These are phyloP conservation scores for Notodonta dromedarius DNA, from an alignment of 2,888 invertebrate genomes.

Conservation along the genomic window DNA sequence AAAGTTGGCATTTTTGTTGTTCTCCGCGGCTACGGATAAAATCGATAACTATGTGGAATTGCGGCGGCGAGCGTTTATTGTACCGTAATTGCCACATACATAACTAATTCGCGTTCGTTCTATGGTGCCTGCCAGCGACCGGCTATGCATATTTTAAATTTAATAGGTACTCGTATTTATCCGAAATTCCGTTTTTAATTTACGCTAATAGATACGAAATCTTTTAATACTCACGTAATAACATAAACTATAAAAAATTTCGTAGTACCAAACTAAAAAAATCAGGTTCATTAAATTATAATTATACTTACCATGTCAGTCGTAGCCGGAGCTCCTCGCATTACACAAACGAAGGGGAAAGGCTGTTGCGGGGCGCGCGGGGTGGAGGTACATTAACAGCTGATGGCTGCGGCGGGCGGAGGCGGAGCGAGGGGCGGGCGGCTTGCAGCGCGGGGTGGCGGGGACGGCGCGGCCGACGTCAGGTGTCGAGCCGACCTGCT, in stretches of 20 bases:
- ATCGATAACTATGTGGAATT: conserved; percentile 56
- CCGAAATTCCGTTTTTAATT: not conserved
- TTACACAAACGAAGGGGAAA: conserved; percentile 85
- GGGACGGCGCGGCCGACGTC: conserved; percentile 63
- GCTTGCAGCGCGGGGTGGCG: conserved; percentile 29
- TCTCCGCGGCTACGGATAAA: conserved; percentile 58
- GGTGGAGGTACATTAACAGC: conserved; percentile 78
- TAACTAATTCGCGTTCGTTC: not conserved
- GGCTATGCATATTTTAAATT: not conserved
- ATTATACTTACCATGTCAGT: conserved; percentile 40
- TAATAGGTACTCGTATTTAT: not conserved
- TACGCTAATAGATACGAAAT: not conserved
- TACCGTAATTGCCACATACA: conserved; percentile 18
- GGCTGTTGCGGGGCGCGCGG: conserved; percentile 65
- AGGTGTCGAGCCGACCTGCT: conserved; percentile 71
- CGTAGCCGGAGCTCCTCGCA: conserved; percentile 71
- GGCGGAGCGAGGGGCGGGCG: conserved; percentile 28
- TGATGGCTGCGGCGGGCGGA: conserved; percentile 69
- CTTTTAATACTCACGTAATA: not conserved
- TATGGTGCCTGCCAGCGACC: not conserved
- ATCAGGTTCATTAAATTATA: conserved; percentile 34
- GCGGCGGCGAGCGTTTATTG: conserved; percentile 45
- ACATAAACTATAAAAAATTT: not conserved
- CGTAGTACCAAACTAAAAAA: not conserved
- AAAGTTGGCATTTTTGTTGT: conserved; percentile 81